Percentiles rank a stretch among this genome's conserved stretches.
These are phyloP conservation scores for Talpa occidentalis DNA, from an alignment of 2,113 vertebrate species.

Conservation along the genomic window DNA sequence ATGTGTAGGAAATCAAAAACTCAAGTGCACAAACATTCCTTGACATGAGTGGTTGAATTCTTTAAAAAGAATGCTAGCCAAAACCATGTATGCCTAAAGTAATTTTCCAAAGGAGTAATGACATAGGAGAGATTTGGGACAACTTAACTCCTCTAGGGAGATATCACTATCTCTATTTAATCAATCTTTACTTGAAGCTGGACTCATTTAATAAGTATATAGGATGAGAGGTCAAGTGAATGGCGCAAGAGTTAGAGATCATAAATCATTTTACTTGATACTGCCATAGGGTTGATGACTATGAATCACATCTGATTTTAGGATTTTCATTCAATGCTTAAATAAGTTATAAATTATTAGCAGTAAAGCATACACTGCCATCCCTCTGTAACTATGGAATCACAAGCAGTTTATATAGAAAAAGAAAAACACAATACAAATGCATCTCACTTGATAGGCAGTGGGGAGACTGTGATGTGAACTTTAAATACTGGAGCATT, in stretches of 20 bases:
- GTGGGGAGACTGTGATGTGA: not conserved
- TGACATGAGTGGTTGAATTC: not conserved
- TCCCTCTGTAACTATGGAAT: not conserved
- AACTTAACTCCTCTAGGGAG: not conserved
- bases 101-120: constrained; percentile 31
- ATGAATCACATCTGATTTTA: not conserved
- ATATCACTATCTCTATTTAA: not conserved
- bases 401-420: constrained; percentile 31
- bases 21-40: constrained; percentile 60
- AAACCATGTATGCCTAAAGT: not conserved
- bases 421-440: not conserved
- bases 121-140: not conserved
- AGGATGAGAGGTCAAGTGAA: not conserved
- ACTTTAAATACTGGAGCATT: not conserved
- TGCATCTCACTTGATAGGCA: not conserved
- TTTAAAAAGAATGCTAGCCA: not conserved
- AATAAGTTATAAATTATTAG: not conserved
- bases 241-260: not conserved
- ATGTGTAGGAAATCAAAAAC: constrained; percentile 73
- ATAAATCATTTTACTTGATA: not conserved
- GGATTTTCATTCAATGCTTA: constrained; percentile 6
- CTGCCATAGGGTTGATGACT: not conserved
- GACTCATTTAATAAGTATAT: not conserved
- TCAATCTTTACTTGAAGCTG: not conserved
- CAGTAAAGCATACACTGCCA: not conserved